Percentiles rank a stretch among this genome's conserved stretches.
Evolutionary conservation across 2,888 invertebrate species (phyloP).

Genomic region (Micropterix aruncella): DNA sequence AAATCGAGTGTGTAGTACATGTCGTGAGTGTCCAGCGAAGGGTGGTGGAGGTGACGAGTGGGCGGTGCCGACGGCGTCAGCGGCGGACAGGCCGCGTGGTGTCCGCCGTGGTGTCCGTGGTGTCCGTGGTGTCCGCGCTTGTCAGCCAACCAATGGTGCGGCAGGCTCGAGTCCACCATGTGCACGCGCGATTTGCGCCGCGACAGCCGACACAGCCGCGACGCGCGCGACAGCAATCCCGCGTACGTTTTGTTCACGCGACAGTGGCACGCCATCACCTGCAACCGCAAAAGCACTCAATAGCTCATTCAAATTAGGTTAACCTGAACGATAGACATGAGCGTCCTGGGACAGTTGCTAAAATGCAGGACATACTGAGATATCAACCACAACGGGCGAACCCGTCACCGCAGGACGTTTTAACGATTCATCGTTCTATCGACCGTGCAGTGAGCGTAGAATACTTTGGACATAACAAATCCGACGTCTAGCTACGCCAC

Average conservation of each 20-base stretch:
- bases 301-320: no score
- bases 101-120: conserved; percentile 16
- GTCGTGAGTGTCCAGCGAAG: conserved; percentile 51
- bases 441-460: no score
- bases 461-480: no score
- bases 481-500: no score
- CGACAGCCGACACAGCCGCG: conserved; percentile 25
- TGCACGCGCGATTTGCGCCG: conserved; percentile 8
- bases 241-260: conserved; percentile 66
- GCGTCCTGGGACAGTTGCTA: no score
- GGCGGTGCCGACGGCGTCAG: conserved; percentile 25
- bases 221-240: conserved; percentile 41
- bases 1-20: conserved; percentile 69
- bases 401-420: no score
- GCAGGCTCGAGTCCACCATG: conserved; percentile 20
- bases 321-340: no score
- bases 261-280: conserved; percentile 68
- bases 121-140: conserved; percentile 24
- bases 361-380: no score
- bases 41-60: conserved; percentile 16
- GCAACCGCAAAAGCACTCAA: no score
- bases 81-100: conserved; percentile 18
- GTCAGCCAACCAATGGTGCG: conserved; percentile 46
- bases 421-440: no score
- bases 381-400: no score